phyloP scores from a whole-genome alignment of 2,888 invertebrate genomes.

The Crossocerus cetratus region DNA sequence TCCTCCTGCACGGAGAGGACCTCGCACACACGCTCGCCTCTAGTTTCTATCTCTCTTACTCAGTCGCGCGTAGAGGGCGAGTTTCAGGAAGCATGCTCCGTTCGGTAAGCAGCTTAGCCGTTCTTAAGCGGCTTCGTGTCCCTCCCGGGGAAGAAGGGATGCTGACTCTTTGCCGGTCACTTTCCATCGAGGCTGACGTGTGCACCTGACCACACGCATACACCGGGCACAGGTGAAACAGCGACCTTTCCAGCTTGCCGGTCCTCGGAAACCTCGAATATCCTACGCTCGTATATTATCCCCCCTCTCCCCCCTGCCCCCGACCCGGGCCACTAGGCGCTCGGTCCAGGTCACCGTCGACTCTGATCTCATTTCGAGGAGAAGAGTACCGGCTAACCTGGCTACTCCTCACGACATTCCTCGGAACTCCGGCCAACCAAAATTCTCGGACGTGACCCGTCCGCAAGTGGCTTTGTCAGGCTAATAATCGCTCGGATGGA shows the following conservation, averaged over 20 bases:
- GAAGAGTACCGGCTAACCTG: constrained; percentile 18
- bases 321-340: not conserved
- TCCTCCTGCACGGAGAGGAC: not conserved
- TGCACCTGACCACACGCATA: constrained; percentile 14
- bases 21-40: not conserved
- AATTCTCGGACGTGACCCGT: constrained; percentile 19
- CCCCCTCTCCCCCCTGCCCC: not conserved
- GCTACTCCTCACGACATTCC: constrained; percentile 34
- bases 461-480: constrained; percentile 35
- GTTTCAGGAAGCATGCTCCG: constrained; percentile 39
- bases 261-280: not conserved
- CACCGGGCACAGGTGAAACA: constrained; percentile 24
- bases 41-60: not conserved
- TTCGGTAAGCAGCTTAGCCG: constrained; percentile 57
- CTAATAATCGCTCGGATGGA: constrained; percentile 45
- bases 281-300: not conserved
- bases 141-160: constrained; percentile 26
- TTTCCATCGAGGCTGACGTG: constrained; percentile 5
- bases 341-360: constrained; percentile 23
- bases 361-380: constrained; percentile 42
- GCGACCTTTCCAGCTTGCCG: not conserved
- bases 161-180: constrained; percentile 33
- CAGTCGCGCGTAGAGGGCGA: constrained; percentile 23
- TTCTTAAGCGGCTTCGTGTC: constrained; percentile 53
- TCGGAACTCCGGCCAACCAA: constrained; percentile 16